These are phyloP conservation scores for Alitta virens DNA, from an alignment of 2,888 invertebrate species.

Conservation along the genomic window DNA sequence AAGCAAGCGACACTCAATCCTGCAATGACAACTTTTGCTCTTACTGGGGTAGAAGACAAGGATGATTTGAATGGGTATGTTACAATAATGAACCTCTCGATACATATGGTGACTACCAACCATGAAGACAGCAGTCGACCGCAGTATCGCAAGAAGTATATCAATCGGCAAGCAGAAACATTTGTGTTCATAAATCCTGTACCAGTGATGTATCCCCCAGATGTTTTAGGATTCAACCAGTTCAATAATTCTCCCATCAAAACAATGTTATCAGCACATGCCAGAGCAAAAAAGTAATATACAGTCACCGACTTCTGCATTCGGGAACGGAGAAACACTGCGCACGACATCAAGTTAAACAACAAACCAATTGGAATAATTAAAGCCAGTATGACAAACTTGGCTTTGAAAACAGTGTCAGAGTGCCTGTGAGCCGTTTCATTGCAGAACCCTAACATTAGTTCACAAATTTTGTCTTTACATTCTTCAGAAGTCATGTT, in stretches of 20 bases:
- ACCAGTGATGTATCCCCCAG: background rate
- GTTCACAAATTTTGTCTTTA: no score
- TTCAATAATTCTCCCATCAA: conserved; percentile 8
- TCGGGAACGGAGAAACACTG: conserved; percentile 9
- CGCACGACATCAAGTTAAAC: conserved; percentile 6
- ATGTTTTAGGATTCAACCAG: conserved; percentile 3
- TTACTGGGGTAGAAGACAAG: background rate
- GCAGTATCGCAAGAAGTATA: conserved; percentile 2
- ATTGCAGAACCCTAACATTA: no score
- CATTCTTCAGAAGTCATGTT: no score
- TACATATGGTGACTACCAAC: conserved; percentile 3
- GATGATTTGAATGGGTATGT: background rate
- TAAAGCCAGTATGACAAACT: conserved; percentile 11
- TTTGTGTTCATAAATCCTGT: background rate
- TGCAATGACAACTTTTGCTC: background rate
- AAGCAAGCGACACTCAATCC: background rate
- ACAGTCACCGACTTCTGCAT: conserved; percentile 5
- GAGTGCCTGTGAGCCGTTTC: no score
- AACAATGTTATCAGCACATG: conserved; percentile 10
- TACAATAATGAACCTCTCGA: conserved; percentile 11
- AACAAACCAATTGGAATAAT: conserved; percentile 11
- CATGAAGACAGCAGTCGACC: conserved; percentile 8
- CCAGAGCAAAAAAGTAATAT: conserved; percentile 8
- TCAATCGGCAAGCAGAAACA: background rate
- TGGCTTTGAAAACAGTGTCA: background rate